Conservation (phyloP, 2,888 invertebrate species). For the Tenthredo scrophulariae region DNA sequence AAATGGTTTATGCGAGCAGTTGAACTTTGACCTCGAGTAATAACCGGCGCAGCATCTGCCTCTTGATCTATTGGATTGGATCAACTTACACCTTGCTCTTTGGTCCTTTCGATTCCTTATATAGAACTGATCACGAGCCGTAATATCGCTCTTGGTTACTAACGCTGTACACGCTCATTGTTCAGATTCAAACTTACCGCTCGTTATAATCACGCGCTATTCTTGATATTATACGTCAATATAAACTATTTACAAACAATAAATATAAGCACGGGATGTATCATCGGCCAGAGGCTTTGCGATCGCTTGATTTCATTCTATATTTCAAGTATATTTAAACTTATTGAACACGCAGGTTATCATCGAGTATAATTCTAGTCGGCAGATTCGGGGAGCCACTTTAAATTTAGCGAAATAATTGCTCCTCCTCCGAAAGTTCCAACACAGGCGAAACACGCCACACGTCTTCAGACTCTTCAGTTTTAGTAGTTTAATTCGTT, state of each 20-base stretch:
- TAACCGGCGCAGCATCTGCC: constrained; percentile 74
- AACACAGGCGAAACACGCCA: neutral
- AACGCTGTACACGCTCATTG: neutral
- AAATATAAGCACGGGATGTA: neutral
- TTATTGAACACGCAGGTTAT: neutral
- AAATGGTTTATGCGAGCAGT: constrained; percentile 77
- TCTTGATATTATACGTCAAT: neutral
- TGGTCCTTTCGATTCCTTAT: constrained; percentile 47
- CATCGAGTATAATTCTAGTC: neutral
- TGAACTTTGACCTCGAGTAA: constrained; percentile 75
- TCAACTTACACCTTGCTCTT: constrained; percentile 72
- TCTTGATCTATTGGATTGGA: constrained; percentile 74
- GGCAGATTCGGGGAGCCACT: neutral
- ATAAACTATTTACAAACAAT: neutral
- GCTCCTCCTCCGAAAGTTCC: neutral
- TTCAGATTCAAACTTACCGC: neutral
- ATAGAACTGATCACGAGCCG: constrained; percentile 35
- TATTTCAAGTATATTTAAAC: neutral
- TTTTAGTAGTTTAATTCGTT: neutral
- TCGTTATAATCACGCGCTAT: neutral
- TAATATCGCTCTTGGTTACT: neutral
- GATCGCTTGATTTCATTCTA: neutral
- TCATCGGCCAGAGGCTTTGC: neutral
- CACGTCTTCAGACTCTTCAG: neutral
- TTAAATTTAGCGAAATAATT: neutral